phyloP scores from a whole-genome alignment of 2,113 vertebrate species.

The Podarcis cretensis region DNA sequence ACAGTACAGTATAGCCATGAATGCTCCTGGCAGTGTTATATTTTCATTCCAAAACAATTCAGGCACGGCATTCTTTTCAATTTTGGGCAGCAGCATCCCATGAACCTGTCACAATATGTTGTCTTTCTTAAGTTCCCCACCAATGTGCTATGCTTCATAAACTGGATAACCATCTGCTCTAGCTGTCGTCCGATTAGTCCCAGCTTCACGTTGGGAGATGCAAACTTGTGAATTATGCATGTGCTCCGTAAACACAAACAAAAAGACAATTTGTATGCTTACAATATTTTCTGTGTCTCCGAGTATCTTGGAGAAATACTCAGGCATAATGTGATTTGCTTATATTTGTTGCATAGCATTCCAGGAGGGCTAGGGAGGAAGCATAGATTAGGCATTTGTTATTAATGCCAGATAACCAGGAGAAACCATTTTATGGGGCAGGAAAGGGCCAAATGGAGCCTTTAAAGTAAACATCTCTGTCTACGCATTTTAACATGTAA shows the following conservation, averaged over 20 bases:
- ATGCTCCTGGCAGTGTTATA: neutral
- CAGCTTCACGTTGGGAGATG: neutral
- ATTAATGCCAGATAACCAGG: too few species aligned
- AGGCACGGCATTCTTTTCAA: neutral
- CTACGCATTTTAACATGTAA: neutral
- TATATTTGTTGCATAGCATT: neutral
- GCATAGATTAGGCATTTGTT: too few species aligned
- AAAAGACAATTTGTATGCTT: neutral
- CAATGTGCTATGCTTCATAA: neutral
- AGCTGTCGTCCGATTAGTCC: neutral
- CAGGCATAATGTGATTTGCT: neutral
- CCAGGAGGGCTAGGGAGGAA: neutral
- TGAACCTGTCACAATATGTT: neutral
- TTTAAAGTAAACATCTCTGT: neutral
- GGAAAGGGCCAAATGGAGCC: accelerated
- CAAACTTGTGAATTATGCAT: neutral
- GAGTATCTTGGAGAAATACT: neutral
- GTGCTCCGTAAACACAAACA: neutral
- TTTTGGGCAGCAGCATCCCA: neutral
- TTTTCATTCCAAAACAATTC: neutral
- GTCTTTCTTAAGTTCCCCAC: neutral
- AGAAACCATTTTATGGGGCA: neutral
- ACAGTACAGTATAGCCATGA: neutral
- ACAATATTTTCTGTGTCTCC: neutral
- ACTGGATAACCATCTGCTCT: neutral